Base-by-base conservation (phyloP, 2,797 vertebrate genomes). In the Lepus townsendii region DNA sequence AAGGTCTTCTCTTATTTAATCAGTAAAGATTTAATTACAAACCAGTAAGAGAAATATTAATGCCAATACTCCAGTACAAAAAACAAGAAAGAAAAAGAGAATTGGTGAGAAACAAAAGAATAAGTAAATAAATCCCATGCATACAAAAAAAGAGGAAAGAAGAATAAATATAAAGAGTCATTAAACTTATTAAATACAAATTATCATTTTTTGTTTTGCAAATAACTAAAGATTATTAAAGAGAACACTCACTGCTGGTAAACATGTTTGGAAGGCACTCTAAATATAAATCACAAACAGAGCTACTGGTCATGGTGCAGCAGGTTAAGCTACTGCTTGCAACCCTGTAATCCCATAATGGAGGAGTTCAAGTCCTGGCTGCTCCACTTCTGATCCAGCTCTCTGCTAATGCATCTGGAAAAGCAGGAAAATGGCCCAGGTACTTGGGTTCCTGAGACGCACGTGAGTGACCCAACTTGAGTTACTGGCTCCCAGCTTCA, bases 191-290 rank as follows among this genome's bases (percentile, higher is more conserved):
- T 7, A 78, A 82, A 86, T 89, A 11, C n/a, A 94, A 76, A 72
- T 85, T 86, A 52, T 22, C 10, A 26, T 57, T 54, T 80, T 93
- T 92, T 62, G 2, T 83, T 57, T 87, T 42, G 68, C 17, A 75
- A 90, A 90, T 79, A 83, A 54, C 9, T 17, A 68, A 83, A 95
- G 35, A 76, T 22, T 71, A 88, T 82, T 50, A 84, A 89, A 88
- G 22, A 57, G 35, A 92, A 94, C 65, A 65, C 17, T 66, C n/a
- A 78, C 26, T 78, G 19, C 11, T 65, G 27, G 27, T 42, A 76
- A 83, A 57, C 32, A 50, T 30, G 26, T 82, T 38, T 71, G 24
- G 60, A 9, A 63, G 57, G 24, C 9, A 54, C 32, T 68, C 57
- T 83, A 47, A 47, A 47, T 47, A 47, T 47, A 47, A 57, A 57